These are phyloP conservation scores for Syritta pipiens DNA, from an alignment of 2,888 invertebrate species.

Conservation along the genomic window DNA sequence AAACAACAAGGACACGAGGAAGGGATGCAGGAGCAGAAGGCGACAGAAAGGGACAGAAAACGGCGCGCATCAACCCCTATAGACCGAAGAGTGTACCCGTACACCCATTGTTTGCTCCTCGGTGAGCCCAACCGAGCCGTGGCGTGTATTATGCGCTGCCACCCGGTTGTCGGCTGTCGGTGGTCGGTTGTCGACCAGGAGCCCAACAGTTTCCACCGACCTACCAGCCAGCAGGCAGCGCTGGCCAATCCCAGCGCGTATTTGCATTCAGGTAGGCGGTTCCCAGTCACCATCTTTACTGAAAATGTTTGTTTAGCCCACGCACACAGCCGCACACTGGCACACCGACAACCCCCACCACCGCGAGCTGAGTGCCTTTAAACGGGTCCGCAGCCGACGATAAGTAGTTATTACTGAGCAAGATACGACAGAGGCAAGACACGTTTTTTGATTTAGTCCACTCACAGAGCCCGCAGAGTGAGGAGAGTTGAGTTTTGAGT, in stretches of 20 bases:
- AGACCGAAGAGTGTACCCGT: constrained; percentile 34
- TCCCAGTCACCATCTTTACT: constrained; percentile 68
- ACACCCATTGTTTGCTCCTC: constrained; percentile 32
- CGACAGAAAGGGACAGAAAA: background rate
- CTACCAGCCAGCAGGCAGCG: constrained; percentile 76
- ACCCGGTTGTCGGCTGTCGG: too few species aligned
- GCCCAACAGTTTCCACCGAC: constrained; percentile 77
- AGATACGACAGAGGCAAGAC: constrained; percentile 76
- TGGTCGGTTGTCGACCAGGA: constrained; percentile 78
- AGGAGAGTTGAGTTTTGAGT: constrained; percentile 37
- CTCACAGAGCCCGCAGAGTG: constrained; percentile 54
- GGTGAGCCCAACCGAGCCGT: constrained; percentile 31
- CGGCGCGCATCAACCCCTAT: constrained; percentile 53
- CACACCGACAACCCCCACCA: constrained; percentile 66
- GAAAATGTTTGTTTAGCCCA: constrained; percentile 56
- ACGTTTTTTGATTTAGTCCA: constrained; percentile 64
- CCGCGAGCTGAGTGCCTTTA: constrained; percentile 51
- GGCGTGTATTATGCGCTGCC: constrained; percentile 67
- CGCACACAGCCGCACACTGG: constrained; percentile 44
- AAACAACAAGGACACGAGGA: constrained; percentile 20
- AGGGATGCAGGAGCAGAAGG: constrained; percentile 4
- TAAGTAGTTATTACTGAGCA: constrained; percentile 76
- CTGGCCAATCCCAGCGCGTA: constrained; percentile 60
- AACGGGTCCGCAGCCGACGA: constrained; percentile 69
- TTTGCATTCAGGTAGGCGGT: constrained; percentile 65